phyloP scores from a whole-genome alignment of 2,888 invertebrate species.

The Tipula lateralis region DNA sequence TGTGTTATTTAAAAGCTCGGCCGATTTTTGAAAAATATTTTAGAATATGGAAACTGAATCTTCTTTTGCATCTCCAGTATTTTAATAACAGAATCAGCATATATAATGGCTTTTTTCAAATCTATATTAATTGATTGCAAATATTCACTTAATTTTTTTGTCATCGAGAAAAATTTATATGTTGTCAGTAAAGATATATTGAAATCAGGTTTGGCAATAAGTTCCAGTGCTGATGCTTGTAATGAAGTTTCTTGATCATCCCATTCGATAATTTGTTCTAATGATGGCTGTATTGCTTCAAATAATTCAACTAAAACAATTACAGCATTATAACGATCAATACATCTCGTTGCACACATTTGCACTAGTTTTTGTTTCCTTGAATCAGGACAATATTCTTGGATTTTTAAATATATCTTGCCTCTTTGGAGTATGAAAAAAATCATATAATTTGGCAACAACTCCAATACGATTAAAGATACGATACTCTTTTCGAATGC shows the following conservation, averaged over 20 bases:
- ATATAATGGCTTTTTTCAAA: background rate
- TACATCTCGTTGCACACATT: background rate
- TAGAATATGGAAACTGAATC: too few relatives aligned
- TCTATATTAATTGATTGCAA: background rate
- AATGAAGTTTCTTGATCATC: background rate
- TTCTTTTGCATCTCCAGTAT: background rate
- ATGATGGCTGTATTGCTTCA: background rate
- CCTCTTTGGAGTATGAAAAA: background rate
- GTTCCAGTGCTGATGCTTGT: background rate
- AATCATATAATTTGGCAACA: background rate
- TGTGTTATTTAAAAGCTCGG: background rate
- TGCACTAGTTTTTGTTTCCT: constrained; percentile 2
- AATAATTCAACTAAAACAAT: background rate
- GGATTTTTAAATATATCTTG: background rate
- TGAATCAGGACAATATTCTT: background rate
- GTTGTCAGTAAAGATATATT: background rate
- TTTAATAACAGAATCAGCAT: background rate
- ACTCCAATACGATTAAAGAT: background rate
- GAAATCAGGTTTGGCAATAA: background rate
- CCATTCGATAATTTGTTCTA: background rate
- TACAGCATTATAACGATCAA: background rate
- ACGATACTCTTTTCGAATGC: background rate
- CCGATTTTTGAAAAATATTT: background rate
- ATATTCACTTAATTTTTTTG: background rate
- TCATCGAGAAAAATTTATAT: background rate